Conservation (phyloP, 2,113 vertebrate genomes). For the Actenoides hombroni region DNA sequence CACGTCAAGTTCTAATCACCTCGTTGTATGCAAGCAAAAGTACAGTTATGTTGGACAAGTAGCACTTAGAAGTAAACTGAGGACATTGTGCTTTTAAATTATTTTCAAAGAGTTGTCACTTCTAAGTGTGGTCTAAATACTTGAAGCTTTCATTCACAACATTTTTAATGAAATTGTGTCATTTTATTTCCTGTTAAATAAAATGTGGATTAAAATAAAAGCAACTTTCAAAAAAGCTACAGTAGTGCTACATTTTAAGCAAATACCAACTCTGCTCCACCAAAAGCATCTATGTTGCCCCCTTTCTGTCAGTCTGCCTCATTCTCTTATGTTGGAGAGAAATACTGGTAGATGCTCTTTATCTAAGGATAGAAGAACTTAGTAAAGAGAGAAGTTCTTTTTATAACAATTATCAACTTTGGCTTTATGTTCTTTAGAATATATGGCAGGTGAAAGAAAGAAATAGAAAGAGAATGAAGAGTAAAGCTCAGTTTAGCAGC, state of each 20-base stretch:
- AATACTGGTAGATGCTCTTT: background rate
- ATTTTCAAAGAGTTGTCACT: background rate
- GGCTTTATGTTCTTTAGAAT: background rate
- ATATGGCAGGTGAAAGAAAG: background rate
- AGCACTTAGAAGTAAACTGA: background rate
- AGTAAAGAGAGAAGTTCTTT: background rate
- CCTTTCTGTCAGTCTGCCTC: background rate
- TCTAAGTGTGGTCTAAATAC: background rate
- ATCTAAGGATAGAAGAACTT: background rate
- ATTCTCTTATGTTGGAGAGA: background rate
- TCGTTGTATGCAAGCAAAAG: background rate
- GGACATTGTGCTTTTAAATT: background rate
- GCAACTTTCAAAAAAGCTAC: background rate
- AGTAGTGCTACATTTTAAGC: background rate
- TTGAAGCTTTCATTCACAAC: background rate
- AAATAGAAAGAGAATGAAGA: background rate
- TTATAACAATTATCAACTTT: background rate
- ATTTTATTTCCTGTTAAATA: background rate
- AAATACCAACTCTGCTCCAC: background rate
- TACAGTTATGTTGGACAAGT: background rate
- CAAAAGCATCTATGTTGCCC: background rate
- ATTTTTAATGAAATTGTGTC: background rate
- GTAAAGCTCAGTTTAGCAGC: conserved; percentile 37
- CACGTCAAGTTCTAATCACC: background rate
- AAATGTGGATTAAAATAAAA: background rate